Percentiles rank a stretch among this genome's conserved stretches.
Evolutionary conservation across 2,797 vertebrate genomes (phyloP).

Genomic region (Cygnus olor): DNA sequence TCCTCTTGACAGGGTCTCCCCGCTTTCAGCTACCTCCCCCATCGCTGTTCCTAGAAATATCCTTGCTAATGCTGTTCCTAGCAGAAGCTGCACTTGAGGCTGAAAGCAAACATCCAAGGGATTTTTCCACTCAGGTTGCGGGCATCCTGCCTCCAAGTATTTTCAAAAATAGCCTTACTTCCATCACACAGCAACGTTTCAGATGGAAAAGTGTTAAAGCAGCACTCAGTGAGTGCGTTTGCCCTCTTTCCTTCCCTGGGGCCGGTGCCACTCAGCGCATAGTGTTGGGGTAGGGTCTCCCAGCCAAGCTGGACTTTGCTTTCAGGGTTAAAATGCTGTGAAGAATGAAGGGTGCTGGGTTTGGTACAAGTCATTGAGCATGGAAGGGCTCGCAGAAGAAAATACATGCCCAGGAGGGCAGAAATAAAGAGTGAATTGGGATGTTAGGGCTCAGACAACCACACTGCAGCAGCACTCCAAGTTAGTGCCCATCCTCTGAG

Average conservation of each 20-base stretch:
- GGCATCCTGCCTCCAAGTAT: background rate
- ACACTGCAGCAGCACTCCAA: background rate
- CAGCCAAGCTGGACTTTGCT: background rate
- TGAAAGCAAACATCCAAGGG: background rate
- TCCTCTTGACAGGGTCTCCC: background rate
- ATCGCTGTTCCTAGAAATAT: background rate
- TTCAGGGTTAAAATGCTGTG: background rate
- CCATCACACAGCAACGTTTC: background rate
- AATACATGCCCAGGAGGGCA: background rate
- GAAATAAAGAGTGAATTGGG: background rate
- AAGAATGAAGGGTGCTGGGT: background rate
- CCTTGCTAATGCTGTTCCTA: background rate
- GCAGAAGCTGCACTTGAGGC: background rate
- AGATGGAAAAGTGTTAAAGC: background rate
- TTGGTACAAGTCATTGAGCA: background rate
- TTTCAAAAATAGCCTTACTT: background rate
- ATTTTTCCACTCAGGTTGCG: background rate
- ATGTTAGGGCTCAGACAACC: background rate
- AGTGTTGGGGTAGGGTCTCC: background rate
- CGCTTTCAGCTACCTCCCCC: background rate
- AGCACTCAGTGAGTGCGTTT: background rate
- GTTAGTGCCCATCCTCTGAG: background rate
- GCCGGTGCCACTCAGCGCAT: accelerated
- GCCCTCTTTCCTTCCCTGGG: background rate
- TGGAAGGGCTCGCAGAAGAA: background rate